Conservation (phyloP, 2,113 vertebrate genomes). For the Antigone vipio region DNA sequence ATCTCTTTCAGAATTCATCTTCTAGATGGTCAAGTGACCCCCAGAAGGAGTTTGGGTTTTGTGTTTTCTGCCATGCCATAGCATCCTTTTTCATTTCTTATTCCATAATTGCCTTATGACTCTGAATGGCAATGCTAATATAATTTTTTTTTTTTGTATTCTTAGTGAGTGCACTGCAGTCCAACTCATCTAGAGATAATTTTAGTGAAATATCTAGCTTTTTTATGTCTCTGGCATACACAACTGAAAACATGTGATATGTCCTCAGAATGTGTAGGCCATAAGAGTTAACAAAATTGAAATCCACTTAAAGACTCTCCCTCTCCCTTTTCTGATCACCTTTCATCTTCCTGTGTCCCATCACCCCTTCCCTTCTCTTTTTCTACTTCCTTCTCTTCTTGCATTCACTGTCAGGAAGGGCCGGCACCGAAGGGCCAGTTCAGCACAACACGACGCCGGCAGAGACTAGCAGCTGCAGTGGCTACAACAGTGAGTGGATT, state of each 20-base stretch:
- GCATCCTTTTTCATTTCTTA: constrained; percentile 33
- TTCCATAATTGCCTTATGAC: neutral
- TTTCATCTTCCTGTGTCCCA: constrained; percentile 58
- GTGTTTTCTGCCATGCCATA: neutral
- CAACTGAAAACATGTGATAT: constrained; percentile 5
- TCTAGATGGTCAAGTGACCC: neutral
- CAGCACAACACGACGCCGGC: constrained; percentile 77
- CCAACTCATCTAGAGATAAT: neutral
- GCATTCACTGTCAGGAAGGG: constrained; percentile 83
- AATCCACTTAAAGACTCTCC: constrained; percentile 66
- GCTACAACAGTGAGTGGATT: constrained; percentile 85
- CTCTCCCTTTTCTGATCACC: constrained; percentile 70
- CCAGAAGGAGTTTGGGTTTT: neutral
- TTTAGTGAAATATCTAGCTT: neutral
- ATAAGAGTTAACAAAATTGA: constrained; percentile 45
- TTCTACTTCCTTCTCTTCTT: constrained; percentile 70
- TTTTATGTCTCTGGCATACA: constrained; percentile 4
- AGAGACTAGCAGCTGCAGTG: constrained; percentile 82
- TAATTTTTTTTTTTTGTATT: neutral
- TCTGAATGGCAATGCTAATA: neutral
- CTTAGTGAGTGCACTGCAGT: neutral
- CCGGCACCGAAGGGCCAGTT: constrained; percentile 80
- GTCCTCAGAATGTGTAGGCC: constrained; percentile 25
- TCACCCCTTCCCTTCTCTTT: constrained; percentile 54
- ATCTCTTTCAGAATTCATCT: neutral